These are phyloP conservation scores for Heliothis virescens DNA, from an alignment of 1,140 invertebrate species.

Conservation along the genomic window DNA sequence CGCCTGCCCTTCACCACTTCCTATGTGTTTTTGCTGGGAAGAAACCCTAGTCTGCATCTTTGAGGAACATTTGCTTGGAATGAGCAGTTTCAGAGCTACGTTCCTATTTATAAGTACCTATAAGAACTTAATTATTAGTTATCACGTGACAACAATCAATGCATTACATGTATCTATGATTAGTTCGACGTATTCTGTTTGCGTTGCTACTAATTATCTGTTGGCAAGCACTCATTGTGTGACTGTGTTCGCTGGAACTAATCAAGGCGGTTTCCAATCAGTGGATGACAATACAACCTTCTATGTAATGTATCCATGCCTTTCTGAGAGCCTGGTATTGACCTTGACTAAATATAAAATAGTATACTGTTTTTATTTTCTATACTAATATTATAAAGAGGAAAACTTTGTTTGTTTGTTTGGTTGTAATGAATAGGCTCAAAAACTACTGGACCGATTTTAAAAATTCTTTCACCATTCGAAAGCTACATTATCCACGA, in stretches of 20 bases:
- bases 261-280: slow-evolving; percentile 46
- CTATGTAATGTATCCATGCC: background rate
- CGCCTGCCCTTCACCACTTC: too few species aligned
- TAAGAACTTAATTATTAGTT: background rate
- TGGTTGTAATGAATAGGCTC: too few species aligned
- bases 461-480: too few species aligned
- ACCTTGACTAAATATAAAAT: slow-evolving; percentile 14
- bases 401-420: too few species aligned
- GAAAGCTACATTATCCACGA: too few species aligned
- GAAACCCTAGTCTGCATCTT: too few species aligned
- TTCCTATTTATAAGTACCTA: background rate
- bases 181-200: slow-evolving; percentile 37
- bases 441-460: too few species aligned
- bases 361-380: background rate
- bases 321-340: slow-evolving; percentile 4
- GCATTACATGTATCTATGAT: background rate
- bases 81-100: too few species aligned
- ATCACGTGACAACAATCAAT: slow-evolving; percentile 6
- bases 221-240: slow-evolving; percentile 2
- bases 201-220: slow-evolving; percentile 33
- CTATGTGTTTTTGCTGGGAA: too few species aligned
- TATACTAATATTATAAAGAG: background rate
- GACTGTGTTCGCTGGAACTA: slow-evolving; percentile 30
- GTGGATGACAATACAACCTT: slow-evolving; percentile 8
- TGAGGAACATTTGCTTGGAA: too few species aligned